Evolutionary conservation across 2,888 invertebrate species (phyloP), one percentile per base, ranked within the genome.

Genomic region (Parnassius smintheus): DNA sequence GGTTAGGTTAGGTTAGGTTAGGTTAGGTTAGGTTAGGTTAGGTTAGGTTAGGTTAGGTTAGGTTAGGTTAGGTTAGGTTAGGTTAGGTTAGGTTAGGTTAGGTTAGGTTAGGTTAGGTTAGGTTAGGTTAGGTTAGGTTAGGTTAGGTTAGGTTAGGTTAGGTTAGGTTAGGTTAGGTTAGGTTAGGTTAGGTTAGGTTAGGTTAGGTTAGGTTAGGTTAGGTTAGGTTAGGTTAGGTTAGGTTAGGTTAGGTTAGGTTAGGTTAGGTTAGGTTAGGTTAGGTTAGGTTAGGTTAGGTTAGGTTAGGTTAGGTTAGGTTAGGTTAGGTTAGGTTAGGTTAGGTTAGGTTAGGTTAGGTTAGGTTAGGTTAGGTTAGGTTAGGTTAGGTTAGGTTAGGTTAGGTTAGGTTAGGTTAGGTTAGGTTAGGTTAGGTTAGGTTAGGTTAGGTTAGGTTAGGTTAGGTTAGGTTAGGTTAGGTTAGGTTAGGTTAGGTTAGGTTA

Each of bases 201-300:
- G 65, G 68, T 65, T 68, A 65, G 68, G 68, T 66, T 66, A 68
- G 66, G 66, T 67, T 68, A 67, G 66, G 66, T 66, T 68, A 67
- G 65, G 67, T 62, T 67, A 66, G 65, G 66, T 65, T 66, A 65
- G 64, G 68, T 68, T 66, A 65, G 61, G 65, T 62, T 65, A 65
- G 67, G 68, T 45, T 45, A 45, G 45, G 45, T 45, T 45, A 45
- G 45, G 45, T 45, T 45, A 45, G 45, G 45, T 45, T 45, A 45
- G 45, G 45, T 45, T 45, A 45, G 45, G 45, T 45, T 45, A 45
- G 45, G 45, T 45, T 45, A 45, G 45, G 45, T 45, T 45, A 45
- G 45, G 45, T 45, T 45, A 45, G 45, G 45, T 45, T 45, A 45
- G 45, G 45, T 45, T 45, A 45, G 45, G 45, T 45, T 45, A 45